Base-by-base conservation (phyloP, 2,888 invertebrate genomes). In the Caenorhabditis uteleia region DNA sequence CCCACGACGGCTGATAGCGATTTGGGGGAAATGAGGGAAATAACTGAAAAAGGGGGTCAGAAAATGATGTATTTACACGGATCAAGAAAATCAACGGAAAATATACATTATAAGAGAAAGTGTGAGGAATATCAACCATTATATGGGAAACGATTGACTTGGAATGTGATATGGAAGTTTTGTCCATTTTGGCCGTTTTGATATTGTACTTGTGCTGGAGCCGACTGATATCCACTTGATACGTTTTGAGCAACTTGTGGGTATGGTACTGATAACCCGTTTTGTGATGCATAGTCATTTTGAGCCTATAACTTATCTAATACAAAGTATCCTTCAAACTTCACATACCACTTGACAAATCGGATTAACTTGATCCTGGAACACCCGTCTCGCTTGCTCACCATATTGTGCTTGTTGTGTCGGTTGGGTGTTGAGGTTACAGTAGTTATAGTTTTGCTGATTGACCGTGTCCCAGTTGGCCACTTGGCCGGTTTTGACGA, bases 331-430 rank as follows among this genome's bases (percentile, higher is more conserved):
- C 12, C 12, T 23, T 23, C 16, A 34, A 34, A n/a, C n/a, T n/a
- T n/a, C n/a, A 48, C 59, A 36, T 16, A 59, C 59, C 29, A 34
- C 40, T 21, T 58, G 57, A 21, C 43, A 43, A 45, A 74, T 67
- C 4, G 75, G 75, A 26, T 74, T 66, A 18, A 75, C 70, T 49
- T 75, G 73, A 42, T 74, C 62, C 42, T 71, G 66, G 67, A 75
- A 75, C 6, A 74, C 71, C 20, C 57, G 36, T 39, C 75, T 42
- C 0, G 75, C 75, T 14, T 71, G 57, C 34, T 50, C 50, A 6
- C 51, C 75, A 33, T 75, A 75, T 29, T 67, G 56, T 14, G 53
- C 34, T 23, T 70, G 64, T 46, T 69, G 68, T 0, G 46, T 56
- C 1, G 74, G 38, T 16, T 62, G 55, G 0, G 60, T 48, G 26